Evolutionary conservation across 2,888 invertebrate species (phyloP).

Genomic region (Molanna angustata): DNA sequence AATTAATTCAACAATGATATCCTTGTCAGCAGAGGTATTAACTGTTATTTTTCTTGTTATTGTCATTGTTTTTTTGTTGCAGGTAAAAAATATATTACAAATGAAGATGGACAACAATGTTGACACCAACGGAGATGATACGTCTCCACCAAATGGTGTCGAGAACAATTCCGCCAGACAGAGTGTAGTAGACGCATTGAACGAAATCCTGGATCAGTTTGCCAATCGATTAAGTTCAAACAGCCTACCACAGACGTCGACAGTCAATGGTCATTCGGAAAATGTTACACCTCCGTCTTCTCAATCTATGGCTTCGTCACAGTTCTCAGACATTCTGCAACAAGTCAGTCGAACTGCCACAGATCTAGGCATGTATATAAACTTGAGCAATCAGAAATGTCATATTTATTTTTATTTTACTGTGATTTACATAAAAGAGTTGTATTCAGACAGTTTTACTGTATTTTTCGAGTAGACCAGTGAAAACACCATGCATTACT

Average conservation of each 20-base stretch:
- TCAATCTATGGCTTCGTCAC: not conserved
- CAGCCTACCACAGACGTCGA: slow-evolving; percentile 6
- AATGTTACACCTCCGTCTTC: slow-evolving; percentile 1
- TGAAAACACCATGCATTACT: too few species aligned
- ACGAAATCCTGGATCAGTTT: slow-evolving; percentile 28
- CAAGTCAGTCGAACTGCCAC: slow-evolving; percentile 16
- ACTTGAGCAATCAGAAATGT: too few species aligned
- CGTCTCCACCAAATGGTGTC: slow-evolving; percentile 37
- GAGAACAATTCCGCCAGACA: slow-evolving; percentile 23
- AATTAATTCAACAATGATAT: too few species aligned
- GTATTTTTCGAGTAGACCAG: too few species aligned
- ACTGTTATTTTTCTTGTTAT: too few species aligned
- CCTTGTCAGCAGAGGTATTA: too few species aligned
- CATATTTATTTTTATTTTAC: too few species aligned
- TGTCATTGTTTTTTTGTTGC: too few species aligned
- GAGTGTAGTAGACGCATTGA: slow-evolving; percentile 23
- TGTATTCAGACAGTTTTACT: too few species aligned
- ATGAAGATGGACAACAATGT: slow-evolving; percentile 56
- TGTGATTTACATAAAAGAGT: too few species aligned
- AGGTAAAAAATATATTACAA: slow-evolving; percentile 21
- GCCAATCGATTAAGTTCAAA: slow-evolving; percentile 20
- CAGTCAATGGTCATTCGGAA: slow-evolving; percentile 16
- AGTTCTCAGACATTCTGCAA: slow-evolving; percentile 20
- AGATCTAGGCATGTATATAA: not conserved
- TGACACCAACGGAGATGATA: slow-evolving; percentile 51